Conservation (phyloP, 2,797 vertebrate species). For the Caiman crocodilus region DNA sequence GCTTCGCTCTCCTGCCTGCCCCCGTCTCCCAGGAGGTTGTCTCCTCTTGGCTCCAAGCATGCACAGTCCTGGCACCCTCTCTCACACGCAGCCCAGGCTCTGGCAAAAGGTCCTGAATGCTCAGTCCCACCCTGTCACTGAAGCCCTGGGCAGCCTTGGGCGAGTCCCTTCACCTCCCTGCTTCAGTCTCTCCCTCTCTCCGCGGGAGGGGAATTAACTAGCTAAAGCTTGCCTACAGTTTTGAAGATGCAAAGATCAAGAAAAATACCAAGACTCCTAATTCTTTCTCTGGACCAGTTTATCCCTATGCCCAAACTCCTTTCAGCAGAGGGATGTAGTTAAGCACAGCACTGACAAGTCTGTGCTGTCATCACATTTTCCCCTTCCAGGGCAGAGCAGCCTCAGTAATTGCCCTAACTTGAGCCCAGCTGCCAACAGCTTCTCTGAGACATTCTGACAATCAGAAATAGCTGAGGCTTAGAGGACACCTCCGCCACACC, state of each 20-base stretch:
- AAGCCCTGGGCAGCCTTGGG: background rate
- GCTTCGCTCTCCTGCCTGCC: background rate
- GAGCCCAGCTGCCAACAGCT: background rate
- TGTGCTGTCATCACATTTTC: background rate
- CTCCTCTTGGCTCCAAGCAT: background rate
- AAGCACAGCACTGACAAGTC: background rate
- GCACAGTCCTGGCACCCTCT: background rate
- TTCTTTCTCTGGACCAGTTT: background rate
- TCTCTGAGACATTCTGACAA: slow-evolving; percentile 16
- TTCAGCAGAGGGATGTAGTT: background rate
- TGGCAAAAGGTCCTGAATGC: background rate
- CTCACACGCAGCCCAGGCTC: too few species aligned
- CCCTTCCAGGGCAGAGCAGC: background rate
- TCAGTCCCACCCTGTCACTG: background rate
- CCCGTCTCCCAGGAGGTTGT: background rate
- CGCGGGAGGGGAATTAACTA: background rate
- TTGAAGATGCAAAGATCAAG: background rate
- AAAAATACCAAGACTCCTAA: background rate
- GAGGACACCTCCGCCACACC: slow-evolving; percentile 64
- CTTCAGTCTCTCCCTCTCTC: background rate
- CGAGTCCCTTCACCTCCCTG: background rate
- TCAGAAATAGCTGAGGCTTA: slow-evolving; percentile 36
- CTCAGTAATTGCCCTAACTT: background rate
- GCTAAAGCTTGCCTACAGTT: too few species aligned
- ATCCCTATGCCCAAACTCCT: background rate